phyloP scores from a whole-genome alignment of 2,888 invertebrate species.

The Allophyes oxyacanthae region DNA sequence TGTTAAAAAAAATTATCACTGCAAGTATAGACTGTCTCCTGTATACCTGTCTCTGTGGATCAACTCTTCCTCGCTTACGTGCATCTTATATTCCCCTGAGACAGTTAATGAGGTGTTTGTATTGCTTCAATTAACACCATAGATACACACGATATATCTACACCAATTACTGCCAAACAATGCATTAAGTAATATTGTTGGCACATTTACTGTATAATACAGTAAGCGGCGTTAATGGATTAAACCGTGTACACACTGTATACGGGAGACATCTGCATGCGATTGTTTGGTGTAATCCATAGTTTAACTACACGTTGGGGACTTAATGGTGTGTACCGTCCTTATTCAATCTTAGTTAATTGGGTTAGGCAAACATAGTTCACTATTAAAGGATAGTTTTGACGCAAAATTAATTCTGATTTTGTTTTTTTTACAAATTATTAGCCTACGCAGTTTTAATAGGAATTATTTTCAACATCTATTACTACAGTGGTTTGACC shows the following conservation, averaged over 20 bases:
- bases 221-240: slow-evolving; percentile 31
- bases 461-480: no score
- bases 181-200: slow-evolving; percentile 23
- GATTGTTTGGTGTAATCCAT: slow-evolving; percentile 25
- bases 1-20: no score
- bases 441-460: no score
- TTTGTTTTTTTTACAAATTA: no score
- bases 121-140: neutral
- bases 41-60: no score
- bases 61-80: no score
- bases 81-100: neutral
- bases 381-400: no score
- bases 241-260: slow-evolving; percentile 9
- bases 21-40: no score
- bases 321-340: slow-evolving; percentile 3
- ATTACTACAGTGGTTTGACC: no score
- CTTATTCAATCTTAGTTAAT: slow-evolving; percentile 21
- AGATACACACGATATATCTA: no score
- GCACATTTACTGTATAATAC: slow-evolving; percentile 3
- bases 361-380: neutral
- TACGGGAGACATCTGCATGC: slow-evolving; percentile 4
- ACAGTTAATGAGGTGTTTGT: no score
- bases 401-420: no score
- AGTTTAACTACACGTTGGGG: neutral
- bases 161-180: slow-evolving; percentile 12